Evolutionary conservation across 2,113 vertebrate genomes (phyloP).

Genomic region (Oophaga pumilio): DNA sequence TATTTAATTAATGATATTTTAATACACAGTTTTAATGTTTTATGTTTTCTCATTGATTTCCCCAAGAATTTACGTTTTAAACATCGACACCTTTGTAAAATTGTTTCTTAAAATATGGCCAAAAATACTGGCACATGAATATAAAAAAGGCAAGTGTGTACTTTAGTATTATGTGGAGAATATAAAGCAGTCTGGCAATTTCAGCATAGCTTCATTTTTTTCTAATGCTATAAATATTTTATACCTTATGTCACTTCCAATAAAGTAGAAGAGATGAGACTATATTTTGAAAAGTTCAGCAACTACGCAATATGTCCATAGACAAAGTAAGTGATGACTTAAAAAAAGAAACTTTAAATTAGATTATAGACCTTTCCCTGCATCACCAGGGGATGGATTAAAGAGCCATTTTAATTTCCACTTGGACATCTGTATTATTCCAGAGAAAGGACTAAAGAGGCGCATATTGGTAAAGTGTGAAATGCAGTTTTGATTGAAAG

Average conservation of each 20-base stretch:
- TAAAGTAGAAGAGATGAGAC: constrained; percentile 2
- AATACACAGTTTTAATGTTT: neutral
- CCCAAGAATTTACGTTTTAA: neutral
- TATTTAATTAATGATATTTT: neutral
- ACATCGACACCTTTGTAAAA: neutral
- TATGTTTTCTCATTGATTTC: neutral
- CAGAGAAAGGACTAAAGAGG: constrained; percentile 65
- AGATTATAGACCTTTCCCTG: constrained; percentile 25
- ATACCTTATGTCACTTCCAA: constrained; percentile 15
- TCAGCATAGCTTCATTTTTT: neutral
- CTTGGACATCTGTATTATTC: constrained; percentile 66
- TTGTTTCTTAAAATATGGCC: neutral
- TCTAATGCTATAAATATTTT: neutral
- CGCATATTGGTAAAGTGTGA: constrained; percentile 75
- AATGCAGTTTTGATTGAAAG: constrained; percentile 77
- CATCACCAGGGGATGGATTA: constrained; percentile 54
- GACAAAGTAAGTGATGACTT: constrained; percentile 19
- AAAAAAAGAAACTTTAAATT: constrained; percentile 40
- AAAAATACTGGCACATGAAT: neutral
- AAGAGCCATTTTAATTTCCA: constrained; percentile 68
- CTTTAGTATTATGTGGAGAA: neutral
- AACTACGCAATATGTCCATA: neutral
- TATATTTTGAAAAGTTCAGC: constrained; percentile 36
- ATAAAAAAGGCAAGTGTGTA: neutral
- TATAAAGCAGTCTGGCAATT: neutral